phyloP scores from a whole-genome alignment of 2,797 vertebrate genomes.

The Leptodactylus fallax region DNA sequence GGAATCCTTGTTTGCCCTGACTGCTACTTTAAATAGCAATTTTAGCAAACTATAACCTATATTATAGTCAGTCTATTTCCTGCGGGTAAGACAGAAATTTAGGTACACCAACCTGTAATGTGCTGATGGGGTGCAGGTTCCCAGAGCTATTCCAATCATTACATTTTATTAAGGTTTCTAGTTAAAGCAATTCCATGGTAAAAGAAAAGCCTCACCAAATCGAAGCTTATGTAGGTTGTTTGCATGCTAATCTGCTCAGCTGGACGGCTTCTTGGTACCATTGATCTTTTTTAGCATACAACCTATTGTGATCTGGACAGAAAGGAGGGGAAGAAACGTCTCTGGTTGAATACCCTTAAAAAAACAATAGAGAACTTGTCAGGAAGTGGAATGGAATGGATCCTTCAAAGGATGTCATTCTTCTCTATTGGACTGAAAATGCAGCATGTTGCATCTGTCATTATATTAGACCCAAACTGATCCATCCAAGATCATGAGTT shows the following conservation, averaged over 20 bases:
- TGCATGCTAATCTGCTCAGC: neutral
- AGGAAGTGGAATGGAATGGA: neutral
- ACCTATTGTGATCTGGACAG: neutral
- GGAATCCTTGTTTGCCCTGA: too few relatives aligned
- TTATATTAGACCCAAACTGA: neutral
- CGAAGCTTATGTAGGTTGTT: neutral
- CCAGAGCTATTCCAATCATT: neutral
- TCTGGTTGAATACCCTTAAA: neutral
- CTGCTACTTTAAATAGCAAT: too few relatives aligned
- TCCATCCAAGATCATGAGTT: neutral
- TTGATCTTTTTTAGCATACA: neutral
- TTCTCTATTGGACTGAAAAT: neutral
- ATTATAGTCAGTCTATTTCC: too few relatives aligned
- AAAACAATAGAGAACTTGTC: neutral
- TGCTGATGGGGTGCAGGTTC: neutral
- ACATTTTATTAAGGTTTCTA: neutral
- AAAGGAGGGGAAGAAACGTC: neutral
- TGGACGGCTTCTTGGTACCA: neutral
- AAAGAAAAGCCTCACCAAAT: neutral
- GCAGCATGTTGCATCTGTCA: too few relatives aligned
- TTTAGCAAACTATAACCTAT: too few relatives aligned
- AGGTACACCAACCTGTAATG: neutral
- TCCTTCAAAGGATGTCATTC: neutral
- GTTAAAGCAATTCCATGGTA: neutral
- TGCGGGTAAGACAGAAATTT: too few relatives aligned